Evolutionary conservation across 2,797 vertebrate genomes (phyloP).

Genomic region (Aulostomus chinensis): DNA sequence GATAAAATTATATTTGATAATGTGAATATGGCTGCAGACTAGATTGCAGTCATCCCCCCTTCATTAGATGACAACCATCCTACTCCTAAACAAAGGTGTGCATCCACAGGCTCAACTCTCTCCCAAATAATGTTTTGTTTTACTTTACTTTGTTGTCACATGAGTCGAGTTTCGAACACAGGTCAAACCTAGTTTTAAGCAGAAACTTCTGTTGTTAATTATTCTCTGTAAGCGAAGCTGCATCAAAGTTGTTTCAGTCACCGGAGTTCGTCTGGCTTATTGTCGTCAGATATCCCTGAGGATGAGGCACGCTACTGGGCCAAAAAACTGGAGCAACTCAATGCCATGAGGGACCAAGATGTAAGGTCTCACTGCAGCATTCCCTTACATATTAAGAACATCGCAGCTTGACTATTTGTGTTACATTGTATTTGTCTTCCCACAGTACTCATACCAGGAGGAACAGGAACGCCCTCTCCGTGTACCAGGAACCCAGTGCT

Average conservation of each 20-base stretch:
- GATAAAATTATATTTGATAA: too few species aligned
- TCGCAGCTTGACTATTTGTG: constrained; percentile 23
- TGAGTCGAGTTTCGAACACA: not conserved
- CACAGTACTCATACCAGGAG: constrained; percentile 86
- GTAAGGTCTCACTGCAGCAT: constrained; percentile 73
- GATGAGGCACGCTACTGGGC: constrained; percentile 99
- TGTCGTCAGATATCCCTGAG: constrained; percentile 91
- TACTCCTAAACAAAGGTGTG: too few species aligned
- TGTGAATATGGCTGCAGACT: too few species aligned
- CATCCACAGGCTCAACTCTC: too few species aligned
- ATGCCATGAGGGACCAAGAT: constrained; percentile 97
- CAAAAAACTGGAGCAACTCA: constrained; percentile 97
- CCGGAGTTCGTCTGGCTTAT: constrained; percentile 36
- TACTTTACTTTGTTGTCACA: not conserved
- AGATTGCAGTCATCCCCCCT: too few species aligned
- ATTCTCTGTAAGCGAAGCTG: not conserved
- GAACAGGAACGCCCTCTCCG: constrained; percentile 91
- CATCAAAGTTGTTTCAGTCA: constrained; percentile 18
- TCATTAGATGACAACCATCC: too few species aligned
- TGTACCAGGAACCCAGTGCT: constrained; percentile 90
- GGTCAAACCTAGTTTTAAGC: not conserved
- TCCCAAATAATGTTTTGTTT: constrained; percentile 13
- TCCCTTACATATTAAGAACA: constrained; percentile 26
- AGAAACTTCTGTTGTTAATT: not conserved
- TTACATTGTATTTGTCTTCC: constrained; percentile 10